Conservation (phyloP, 2,113 vertebrate species). For the Odobenus rosmarus region DNA sequence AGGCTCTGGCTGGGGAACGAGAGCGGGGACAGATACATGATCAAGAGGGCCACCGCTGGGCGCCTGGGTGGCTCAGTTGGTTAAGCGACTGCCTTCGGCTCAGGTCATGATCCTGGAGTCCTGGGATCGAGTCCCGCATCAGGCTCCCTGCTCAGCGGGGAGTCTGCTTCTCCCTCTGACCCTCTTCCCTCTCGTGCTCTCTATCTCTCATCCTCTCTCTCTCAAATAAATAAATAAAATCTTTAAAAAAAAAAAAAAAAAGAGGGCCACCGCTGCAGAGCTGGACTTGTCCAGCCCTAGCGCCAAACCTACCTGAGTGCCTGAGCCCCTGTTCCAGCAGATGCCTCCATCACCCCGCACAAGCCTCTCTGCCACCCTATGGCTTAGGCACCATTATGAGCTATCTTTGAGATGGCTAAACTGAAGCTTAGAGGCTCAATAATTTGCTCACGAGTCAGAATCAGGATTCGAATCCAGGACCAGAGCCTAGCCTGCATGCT, state of each 20-base stretch:
- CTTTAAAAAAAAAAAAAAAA: no score
- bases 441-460: background rate
- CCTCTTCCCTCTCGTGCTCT: no score
- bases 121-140: no score
- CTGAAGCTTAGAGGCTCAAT: background rate
- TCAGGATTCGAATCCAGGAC: background rate
- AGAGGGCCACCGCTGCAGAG: background rate
- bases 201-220: no score
- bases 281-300: fast-evolving
- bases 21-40: background rate
- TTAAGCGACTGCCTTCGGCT: no score
- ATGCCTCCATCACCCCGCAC: no score
- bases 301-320: background rate
- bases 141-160: no score
- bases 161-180: no score
- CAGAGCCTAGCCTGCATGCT: fast-evolving
- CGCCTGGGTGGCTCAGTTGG: no score
- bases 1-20: background rate
- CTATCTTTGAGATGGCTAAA: background rate
- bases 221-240: no score
- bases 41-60: background rate
- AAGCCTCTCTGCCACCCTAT: background rate
- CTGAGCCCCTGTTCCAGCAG: background rate
- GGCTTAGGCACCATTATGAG: background rate
- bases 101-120: no score